A percentile compares a stretch with the other conserved stretches of the same genome.
phyloP scores from a whole-genome alignment of 64 coral and sea anemone genomes.

The Montipora capricornis region DNA sequence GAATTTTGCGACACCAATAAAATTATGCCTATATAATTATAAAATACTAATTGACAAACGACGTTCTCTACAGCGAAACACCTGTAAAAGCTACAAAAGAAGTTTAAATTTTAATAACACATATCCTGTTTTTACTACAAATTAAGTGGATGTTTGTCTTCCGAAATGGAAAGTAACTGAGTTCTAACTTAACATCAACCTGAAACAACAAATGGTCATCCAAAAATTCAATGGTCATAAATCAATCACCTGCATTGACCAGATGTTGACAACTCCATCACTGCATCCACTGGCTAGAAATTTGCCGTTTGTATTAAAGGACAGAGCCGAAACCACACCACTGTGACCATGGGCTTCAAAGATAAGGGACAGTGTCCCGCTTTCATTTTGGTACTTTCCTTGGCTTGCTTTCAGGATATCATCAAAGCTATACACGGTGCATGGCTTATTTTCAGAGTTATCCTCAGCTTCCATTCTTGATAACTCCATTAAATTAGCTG shows the following conservation, averaged over 20 bases:
- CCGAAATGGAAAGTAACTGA: not conserved
- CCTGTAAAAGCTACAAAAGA: no score
- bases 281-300: constrained; percentile 53
- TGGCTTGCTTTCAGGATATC: constrained; percentile 39
- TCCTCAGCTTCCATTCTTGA: not conserved
- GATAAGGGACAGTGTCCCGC: not conserved
- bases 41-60: no score
- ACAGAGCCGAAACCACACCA: constrained; percentile 37
- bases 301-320: constrained; percentile 32
- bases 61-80: no score
- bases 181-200: not conserved
- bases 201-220: no score
- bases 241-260: constrained; percentile 60
- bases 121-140: not conserved
- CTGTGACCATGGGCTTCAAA: constrained; percentile 54
- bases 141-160: not conserved
- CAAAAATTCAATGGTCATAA: not conserved
- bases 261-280: constrained; percentile 63
- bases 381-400: not conserved
- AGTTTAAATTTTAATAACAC: not conserved
- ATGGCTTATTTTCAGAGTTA: not conserved
- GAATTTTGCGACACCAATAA: no score
- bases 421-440: constrained; percentile 10
- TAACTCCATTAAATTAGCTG: constrained; percentile 13
- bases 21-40: no score